Conservation (phyloP, 1,140 invertebrate genomes). For the Drosophila santomea region DNA sequence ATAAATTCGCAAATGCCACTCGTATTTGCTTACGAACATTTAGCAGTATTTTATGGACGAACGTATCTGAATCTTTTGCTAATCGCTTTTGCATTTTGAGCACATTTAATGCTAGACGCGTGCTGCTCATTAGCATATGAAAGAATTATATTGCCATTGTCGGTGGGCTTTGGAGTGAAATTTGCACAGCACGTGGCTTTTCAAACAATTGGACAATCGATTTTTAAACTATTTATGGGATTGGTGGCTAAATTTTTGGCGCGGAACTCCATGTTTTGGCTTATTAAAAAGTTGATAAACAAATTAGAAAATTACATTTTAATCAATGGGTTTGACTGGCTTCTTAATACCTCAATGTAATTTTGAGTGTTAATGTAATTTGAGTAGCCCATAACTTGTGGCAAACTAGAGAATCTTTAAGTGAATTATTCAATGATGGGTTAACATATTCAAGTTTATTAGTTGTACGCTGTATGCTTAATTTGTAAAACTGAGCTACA, state of each 20-base stretch:
- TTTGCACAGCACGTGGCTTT: slow-evolving; percentile 31
- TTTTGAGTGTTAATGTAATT: slow-evolving; percentile 6
- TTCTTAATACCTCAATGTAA: neutral
- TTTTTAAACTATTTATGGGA: slow-evolving; percentile 15
- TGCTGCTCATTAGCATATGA: slow-evolving; percentile 75
- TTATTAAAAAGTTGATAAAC: neutral
- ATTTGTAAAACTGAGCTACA: no score
- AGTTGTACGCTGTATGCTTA: no score
- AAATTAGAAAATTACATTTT: slow-evolving; percentile 29
- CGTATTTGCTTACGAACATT: slow-evolving; percentile 75
- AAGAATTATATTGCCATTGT: slow-evolving; percentile 55
- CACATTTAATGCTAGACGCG: slow-evolving; percentile 72
- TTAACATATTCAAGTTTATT: no score
- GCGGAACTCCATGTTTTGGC: neutral
- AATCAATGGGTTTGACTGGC: neutral
- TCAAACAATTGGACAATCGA: slow-evolving; percentile 1
- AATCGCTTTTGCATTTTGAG: slow-evolving; percentile 74
- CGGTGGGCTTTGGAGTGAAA: slow-evolving; percentile 2
- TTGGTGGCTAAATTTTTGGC: slow-evolving; percentile 10
- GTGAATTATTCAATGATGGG: no score
- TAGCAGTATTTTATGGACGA: slow-evolving; percentile 69
- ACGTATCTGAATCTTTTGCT: slow-evolving; percentile 47
- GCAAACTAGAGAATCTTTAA: neutral
- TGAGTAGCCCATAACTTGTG: slow-evolving; percentile 3
- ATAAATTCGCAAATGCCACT: slow-evolving; percentile 12